Percentiles rank a stretch among this genome's conserved stretches.
These are phyloP conservation scores for Copsychus sechellarum DNA, from an alignment of 2,113 vertebrate species.

Conservation along the genomic window DNA sequence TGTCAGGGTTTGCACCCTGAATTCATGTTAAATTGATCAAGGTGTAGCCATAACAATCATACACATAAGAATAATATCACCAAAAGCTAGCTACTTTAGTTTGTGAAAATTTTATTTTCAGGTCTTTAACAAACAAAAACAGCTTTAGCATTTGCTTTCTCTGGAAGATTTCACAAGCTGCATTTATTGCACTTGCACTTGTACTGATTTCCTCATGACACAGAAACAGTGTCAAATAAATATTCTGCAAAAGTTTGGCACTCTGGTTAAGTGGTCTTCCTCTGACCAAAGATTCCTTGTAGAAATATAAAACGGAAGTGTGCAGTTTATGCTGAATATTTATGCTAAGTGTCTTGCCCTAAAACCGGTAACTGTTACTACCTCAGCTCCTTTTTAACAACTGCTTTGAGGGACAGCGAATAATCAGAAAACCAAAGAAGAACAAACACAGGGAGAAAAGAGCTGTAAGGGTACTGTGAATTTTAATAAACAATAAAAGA, in stretches of 20 bases:
- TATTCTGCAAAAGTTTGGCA: not conserved
- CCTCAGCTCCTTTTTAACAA: not conserved
- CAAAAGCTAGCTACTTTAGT: not conserved
- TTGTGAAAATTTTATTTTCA: not conserved
- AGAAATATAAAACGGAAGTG: not conserved
- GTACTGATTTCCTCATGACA: accelerated
- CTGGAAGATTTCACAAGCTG: not conserved
- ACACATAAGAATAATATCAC: not conserved
- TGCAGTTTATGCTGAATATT: not conserved
- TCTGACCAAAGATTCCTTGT: not conserved
- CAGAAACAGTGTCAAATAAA: not conserved
- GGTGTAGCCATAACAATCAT: not conserved
- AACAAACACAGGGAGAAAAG: not conserved
- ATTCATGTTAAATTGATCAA: not conserved
- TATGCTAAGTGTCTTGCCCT: not conserved
- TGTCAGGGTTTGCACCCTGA: not conserved
- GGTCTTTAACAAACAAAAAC: not conserved
- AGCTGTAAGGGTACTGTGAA: not conserved
- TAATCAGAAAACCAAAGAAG: not conserved
- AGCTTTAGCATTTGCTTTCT: not conserved
- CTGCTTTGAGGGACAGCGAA: not conserved
- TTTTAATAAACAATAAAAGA: not conserved
- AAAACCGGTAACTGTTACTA: not conserved
- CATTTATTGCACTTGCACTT: not conserved
- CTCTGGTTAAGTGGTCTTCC: not conserved